Base-by-base conservation (phyloP, 2,888 invertebrate species). In the Archips xylosteana region DNA sequence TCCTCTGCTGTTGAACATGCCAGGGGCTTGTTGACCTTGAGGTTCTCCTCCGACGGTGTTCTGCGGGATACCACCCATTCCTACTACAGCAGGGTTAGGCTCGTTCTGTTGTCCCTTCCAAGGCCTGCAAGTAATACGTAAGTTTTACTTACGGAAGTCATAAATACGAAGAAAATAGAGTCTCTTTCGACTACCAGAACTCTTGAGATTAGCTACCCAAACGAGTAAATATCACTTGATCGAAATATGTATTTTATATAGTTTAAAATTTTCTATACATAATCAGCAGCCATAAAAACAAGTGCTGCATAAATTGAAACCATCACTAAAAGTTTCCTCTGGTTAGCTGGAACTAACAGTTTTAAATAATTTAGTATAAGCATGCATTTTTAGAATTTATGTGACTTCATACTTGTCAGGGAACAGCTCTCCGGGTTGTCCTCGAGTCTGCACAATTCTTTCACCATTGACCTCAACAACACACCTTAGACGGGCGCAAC, bases 81-180 rank as follows among this genome's bases (percentile, higher is more conserved):
- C 92, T 0, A 92, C 92, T 49, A 93, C 91, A 0, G 92, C 92
- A 51, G 93, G 91, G 75, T 88, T 94, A 0, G 93, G 92, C 77
- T 94, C 94, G 71, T 92, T 93, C 78, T 93, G 94, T 75, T 94
- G 94, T 8, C 94, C 94, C 77, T 94, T 94, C 94, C 94, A 94
- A 12, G 94, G 93, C 75, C 94, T 93, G 78, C 4, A 81, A 81
- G 47, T 61, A 61, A 49, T 3, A 42, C 68, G 65, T 64, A 36
- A 8, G 60, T 60, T n/a, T n/a, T 60, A n/a, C 13, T 34, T 32
- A 59, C 12, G 34, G 57, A 2, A 23, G 3, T 6, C 51, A 8
- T 15, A 54, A 49, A 13, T 49, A 49, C 13, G n/a, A n/a, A 49
- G 49, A 49, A n/a, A 49, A 49, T n/a, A 2, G 49, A 49, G 49